These are phyloP conservation scores for Trypoxylus dichotomus DNA, from an alignment of 1,140 invertebrate genomes.

Conservation along the genomic window DNA sequence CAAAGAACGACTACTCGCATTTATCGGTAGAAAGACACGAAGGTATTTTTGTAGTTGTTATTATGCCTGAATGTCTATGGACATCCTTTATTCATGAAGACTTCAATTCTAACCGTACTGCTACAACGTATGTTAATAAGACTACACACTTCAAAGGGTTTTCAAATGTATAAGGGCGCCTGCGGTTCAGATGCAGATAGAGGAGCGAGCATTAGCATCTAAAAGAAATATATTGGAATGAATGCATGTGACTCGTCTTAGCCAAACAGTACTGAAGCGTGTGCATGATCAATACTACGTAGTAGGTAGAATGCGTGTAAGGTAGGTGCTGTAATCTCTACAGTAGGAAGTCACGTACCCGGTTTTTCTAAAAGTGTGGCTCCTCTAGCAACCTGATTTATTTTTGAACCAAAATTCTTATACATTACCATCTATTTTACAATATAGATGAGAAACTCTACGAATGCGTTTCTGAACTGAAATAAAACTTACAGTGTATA, in stretches of 20 bases:
- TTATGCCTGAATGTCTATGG: background rate
- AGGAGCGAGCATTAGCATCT: slow-evolving; percentile 23
- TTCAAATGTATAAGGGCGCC: background rate
- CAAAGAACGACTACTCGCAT: background rate
- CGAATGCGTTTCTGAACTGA: too few species aligned
- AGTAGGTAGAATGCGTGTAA: too few species aligned
- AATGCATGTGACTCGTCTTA: background rate
- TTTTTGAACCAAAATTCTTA: too few species aligned
- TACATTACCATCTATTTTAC: too few species aligned
- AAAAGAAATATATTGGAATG: slow-evolving; percentile 24
- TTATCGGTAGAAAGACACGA: slow-evolving; percentile 10
- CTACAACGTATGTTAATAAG: slow-evolving; percentile 28
- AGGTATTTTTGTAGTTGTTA: slow-evolving; percentile 17
- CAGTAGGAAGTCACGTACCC: too few species aligned
- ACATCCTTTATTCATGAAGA: slow-evolving; percentile 18
- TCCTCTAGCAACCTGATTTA: too few species aligned
- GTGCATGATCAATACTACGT: background rate
- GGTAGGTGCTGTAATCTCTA: too few species aligned
- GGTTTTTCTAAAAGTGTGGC: too few species aligned
- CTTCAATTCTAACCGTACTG: slow-evolving; percentile 25
- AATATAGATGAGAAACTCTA: too few species aligned
- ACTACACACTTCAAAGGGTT: slow-evolving; percentile 27
- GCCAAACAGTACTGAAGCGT: slow-evolving; percentile 5
- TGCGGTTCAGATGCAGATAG: background rate
- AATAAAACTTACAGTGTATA: too few species aligned